These are phyloP conservation scores for Hyposoter didymator DNA, from an alignment of 2,888 invertebrate genomes.

Conservation along the genomic window DNA sequence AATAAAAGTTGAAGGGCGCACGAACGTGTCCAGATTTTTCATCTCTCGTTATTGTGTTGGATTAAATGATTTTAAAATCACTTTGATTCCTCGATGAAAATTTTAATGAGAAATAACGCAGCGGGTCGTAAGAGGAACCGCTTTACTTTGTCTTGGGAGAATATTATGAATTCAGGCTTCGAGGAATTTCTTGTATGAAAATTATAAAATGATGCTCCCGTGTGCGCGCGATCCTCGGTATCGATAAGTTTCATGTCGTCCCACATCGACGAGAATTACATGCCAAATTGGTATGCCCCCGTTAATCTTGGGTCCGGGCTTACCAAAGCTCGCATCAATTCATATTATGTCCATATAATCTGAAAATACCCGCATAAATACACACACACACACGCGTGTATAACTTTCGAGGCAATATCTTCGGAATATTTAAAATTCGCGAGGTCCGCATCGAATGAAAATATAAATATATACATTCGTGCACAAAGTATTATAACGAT, in stretches of 20 bases:
- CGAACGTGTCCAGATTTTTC: not conserved
- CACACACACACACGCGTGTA: conserved; percentile 30
- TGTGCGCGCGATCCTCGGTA: conserved; percentile 56
- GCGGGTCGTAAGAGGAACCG: not conserved
- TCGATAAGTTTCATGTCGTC: conserved; percentile 59
- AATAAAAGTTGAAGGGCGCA: not conserved
- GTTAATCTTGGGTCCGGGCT: conserved; percentile 52
- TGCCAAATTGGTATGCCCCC: conserved; percentile 62
- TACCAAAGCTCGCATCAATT: conserved; percentile 40
- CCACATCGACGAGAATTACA: conserved; percentile 61
- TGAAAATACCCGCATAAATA: not conserved
- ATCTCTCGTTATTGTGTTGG: not conserved
- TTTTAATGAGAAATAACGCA: not conserved
- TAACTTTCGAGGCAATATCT: conserved; percentile 69
- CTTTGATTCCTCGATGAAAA: not conserved
- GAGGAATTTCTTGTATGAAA: conserved; percentile 64
- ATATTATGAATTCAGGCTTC: conserved; percentile 61
- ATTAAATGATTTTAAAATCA: not conserved
- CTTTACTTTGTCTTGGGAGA: conserved; percentile 40
- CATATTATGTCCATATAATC: conserved; percentile 18
- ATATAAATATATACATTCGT: conserved; percentile 24
- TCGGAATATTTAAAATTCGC: conserved; percentile 77
- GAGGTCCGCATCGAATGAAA: conserved; percentile 38
- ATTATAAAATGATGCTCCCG: conserved; percentile 58
- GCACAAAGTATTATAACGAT: conserved; percentile 55